Conservation (phyloP, 2,888 invertebrate genomes). For the Noctua janthina region DNA sequence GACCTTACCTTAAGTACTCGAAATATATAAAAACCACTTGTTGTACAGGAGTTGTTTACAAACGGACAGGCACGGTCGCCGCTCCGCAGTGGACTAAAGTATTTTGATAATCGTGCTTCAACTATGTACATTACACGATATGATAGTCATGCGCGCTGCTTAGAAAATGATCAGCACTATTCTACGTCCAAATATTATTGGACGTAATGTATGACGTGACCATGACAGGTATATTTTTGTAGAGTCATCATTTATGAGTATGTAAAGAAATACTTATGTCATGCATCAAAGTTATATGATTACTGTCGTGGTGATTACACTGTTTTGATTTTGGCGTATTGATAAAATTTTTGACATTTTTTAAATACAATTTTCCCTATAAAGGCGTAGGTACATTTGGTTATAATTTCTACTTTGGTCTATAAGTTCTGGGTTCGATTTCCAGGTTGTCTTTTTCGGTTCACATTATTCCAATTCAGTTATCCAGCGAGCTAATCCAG, state of each 20-base stretch:
- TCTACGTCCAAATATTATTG: not conserved
- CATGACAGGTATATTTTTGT: not conserved
- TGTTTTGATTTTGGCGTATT: not conserved
- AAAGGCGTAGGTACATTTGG: too few relatives aligned
- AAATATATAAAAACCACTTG: not conserved
- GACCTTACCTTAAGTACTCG: not conserved
- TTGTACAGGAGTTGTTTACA: not conserved
- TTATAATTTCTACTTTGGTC: too few relatives aligned
- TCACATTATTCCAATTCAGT: too few relatives aligned
- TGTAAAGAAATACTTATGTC: not conserved
- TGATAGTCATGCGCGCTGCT: conserved; percentile 6
- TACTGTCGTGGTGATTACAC: too few relatives aligned
- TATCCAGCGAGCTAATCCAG: too few relatives aligned
- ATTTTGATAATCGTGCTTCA: conserved; percentile 8
- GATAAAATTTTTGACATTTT: not conserved
- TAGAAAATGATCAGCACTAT: conserved; percentile 2
- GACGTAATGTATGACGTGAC: not conserved
- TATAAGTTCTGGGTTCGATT: too few relatives aligned
- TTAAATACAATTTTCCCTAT: too few relatives aligned
- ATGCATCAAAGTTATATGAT: not conserved
- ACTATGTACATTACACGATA: conserved; percentile 8
- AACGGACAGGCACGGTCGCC: too few relatives aligned
- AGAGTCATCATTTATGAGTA: not conserved
- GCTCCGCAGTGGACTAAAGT: not conserved
- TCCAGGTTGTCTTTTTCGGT: too few relatives aligned